Evolutionary conservation across 2,888 invertebrate species (phyloP), one percentile per base, ranked within the genome.

Genomic region (Agonopterix alstromeriana): DNA sequence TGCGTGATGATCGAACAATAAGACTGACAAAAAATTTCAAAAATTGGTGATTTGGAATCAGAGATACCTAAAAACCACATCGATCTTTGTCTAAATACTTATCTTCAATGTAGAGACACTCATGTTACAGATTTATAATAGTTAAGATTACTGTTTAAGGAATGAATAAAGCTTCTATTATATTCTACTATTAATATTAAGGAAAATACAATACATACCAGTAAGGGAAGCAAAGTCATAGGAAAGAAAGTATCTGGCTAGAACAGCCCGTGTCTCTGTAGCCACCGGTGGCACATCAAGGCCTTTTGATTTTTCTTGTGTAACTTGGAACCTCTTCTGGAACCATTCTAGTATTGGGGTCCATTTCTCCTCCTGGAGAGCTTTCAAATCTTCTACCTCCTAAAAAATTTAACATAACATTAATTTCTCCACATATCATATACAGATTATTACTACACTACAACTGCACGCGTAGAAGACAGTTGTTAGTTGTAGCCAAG

Each of bases 321-420:
- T 89, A 0, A 96, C 92, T 62, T 91, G 86, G 79, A 93, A 97
- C 58, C 94, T 91, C 61, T 95, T 88, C 76, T 96, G 94, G 71
- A 98, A 96, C 97, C 98, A 98, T 44, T 94, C 90, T 51, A 98
- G 90, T 1, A 98, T 74, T 5, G 98, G 97, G 70, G 93, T 93
- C 99, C 99, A 99, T 73, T 96, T 93, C 59, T 92, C 82, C 48
- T 90, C 81, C 88, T 98, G 98, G 36, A 96, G 70, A 48, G 92
- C 88, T 57, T 91, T 91, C 47, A 98, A 84, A 53, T 95, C 95
- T 52, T 93, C 91, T 58, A 94, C 93, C 61, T 96, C 94, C 95
- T 95, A n/a, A 3, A 38, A 38, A n/a, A 38, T 38, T 38, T 0
- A 56, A 14, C 44, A 48, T 9, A 48, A n/a, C 35, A 38, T 38